Evolutionary conservation across 2,888 invertebrate genomes (phyloP).

Genomic region (Plebejus anna): DNA sequence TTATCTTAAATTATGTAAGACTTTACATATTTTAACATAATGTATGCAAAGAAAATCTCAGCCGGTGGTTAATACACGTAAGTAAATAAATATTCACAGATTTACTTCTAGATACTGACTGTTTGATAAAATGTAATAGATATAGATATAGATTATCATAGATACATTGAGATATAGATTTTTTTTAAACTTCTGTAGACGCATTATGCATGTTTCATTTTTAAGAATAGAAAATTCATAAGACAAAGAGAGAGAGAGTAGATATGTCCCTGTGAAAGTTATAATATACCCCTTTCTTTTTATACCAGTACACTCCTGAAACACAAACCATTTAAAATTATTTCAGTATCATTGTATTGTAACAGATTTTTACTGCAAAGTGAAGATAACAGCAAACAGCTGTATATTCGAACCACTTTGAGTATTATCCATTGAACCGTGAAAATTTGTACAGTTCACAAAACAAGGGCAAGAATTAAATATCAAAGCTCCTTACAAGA

Average conservation of each 20-base stretch:
- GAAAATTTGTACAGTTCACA: conserved; percentile 5
- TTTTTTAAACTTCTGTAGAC: no score
- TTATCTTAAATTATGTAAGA: background rate
- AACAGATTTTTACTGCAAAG: background rate
- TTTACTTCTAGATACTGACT: background rate
- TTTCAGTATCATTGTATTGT: background rate
- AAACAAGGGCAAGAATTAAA: conserved; percentile 7
- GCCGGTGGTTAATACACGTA: background rate
- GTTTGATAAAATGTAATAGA: background rate
- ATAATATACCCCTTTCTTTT: no score
- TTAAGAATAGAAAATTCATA: no score
- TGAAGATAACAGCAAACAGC: background rate
- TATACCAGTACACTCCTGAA: background rate
- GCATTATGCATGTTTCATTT: no score
- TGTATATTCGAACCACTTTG: conserved; percentile 29
- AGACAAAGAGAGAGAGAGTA: no score
- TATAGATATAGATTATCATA: no score
- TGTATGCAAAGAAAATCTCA: background rate
- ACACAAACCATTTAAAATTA: background rate
- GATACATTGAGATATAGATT: no score
- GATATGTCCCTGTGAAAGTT: no score
- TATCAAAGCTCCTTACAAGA: background rate
- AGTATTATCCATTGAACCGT: background rate
- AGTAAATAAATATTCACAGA: background rate
- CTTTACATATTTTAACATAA: conserved; percentile 15